phyloP scores from a whole-genome alignment of 2,113 vertebrate genomes.

The Nipponia nippon region DNA sequence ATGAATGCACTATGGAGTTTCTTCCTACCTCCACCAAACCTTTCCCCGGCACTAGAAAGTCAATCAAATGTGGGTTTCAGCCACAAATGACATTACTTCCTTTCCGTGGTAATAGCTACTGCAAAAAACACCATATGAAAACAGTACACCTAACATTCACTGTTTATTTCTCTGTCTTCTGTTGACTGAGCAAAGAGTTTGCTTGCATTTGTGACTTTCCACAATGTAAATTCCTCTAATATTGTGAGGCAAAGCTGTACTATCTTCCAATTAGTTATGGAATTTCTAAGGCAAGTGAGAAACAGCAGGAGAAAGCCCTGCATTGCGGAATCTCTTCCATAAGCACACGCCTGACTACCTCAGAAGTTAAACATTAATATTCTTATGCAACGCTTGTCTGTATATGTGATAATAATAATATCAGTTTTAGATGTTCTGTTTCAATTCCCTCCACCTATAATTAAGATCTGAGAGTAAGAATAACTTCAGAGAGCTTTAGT shows the following conservation, averaged over 20 bases:
- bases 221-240: background rate
- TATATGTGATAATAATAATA: background rate
- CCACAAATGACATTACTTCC: conserved; percentile 21
- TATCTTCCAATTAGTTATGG: background rate
- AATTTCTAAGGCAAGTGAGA: background rate
- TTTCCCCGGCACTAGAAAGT: background rate
- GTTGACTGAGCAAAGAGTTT: background rate
- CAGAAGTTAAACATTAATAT: background rate
- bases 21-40: background rate
- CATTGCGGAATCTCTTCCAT: background rate
- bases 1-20: background rate
- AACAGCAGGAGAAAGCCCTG: background rate
- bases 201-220: background rate
- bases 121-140: background rate
- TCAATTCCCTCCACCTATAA: background rate
- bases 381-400: background rate
- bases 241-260: background rate
- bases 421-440: background rate
- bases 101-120: background rate
- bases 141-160: background rate
- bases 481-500: background rate
- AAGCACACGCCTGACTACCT: background rate
- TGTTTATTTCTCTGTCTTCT: background rate
- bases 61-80: conserved; percentile 1
- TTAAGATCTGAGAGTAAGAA: background rate